phyloP scores from a whole-genome alignment of 2,113 vertebrate genomes.

The Lanius collurio region DNA sequence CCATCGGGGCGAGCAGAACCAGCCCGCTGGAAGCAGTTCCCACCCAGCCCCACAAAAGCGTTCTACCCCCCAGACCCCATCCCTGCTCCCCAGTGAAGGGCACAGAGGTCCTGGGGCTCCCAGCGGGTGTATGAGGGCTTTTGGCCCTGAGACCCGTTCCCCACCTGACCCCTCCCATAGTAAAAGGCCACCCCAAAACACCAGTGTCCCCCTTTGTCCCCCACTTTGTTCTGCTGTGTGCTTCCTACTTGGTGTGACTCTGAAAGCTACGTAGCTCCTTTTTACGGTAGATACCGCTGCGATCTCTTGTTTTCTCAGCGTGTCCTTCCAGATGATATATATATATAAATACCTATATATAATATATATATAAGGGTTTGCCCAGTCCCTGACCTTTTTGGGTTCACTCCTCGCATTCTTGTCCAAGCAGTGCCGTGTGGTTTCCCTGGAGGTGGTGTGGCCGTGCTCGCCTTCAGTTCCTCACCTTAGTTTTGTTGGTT shows the following conservation, averaged over 20 bases:
- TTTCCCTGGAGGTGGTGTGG: constrained; percentile 58
- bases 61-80: not conserved
- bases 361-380: constrained; percentile 62
- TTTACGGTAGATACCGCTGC: constrained; percentile 68
- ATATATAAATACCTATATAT: constrained; percentile 75
- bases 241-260: constrained; percentile 69
- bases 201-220: not conserved
- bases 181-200: not conserved
- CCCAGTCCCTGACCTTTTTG: not conserved
- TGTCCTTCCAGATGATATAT: constrained; percentile 71
- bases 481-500: not conserved
- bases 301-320: constrained; percentile 45
- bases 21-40: not conserved
- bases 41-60: not conserved
- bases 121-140: not conserved
- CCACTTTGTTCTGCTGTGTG: constrained; percentile 32
- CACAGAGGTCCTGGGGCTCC: not conserved
- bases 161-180: not conserved
- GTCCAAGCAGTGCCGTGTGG: constrained; percentile 57
- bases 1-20: not conserved
- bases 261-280: constrained; percentile 63
- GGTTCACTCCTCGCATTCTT: not conserved
- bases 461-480: not conserved
- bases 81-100: not conserved
- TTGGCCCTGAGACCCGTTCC: not conserved